Conservation (phyloP, 2,113 vertebrate genomes). For the Aspidoscelis tigris region DNA sequence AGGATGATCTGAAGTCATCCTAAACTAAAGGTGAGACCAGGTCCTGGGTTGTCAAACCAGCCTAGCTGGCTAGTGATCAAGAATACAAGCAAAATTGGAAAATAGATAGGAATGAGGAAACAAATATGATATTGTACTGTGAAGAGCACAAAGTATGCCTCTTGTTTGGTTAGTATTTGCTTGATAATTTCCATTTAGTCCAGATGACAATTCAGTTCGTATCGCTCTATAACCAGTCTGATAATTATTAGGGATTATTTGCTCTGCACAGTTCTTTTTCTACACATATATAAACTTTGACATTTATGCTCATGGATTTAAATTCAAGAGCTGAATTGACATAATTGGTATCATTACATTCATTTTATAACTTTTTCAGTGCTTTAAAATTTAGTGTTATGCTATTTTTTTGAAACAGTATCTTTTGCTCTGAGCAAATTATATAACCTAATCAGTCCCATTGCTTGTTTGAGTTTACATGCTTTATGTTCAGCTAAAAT, state of each 20-base stretch:
- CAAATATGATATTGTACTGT: background rate
- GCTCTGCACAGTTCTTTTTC: background rate
- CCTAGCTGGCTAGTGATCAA: background rate
- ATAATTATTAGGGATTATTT: conserved; percentile 15
- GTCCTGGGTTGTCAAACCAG: too few relatives aligned
- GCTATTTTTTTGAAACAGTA: conserved; percentile 28
- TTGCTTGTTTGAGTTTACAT: conserved; percentile 32
- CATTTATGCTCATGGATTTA: conserved; percentile 14
- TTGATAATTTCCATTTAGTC: background rate
- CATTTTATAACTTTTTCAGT: background rate
- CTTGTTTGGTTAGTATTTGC: background rate
- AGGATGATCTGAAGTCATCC: too few relatives aligned
- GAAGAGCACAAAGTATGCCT: background rate
- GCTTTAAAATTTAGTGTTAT: background rate
- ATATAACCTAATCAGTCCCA: conserved; percentile 49
- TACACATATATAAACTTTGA: conserved; percentile 11
- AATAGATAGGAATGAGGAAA: background rate
- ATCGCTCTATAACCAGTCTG: background rate
- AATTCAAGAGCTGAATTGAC: conserved; percentile 14
- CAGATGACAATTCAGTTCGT: background rate
- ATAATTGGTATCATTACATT: conserved; percentile 16
- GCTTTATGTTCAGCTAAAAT: conserved; percentile 46
- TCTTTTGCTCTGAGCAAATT: conserved; percentile 48
- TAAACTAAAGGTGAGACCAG: too few relatives aligned
- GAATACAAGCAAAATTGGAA: background rate